Base-by-base conservation (phyloP, 2,888 invertebrate genomes). In the Dimorphilus gyrociliatus region DNA sequence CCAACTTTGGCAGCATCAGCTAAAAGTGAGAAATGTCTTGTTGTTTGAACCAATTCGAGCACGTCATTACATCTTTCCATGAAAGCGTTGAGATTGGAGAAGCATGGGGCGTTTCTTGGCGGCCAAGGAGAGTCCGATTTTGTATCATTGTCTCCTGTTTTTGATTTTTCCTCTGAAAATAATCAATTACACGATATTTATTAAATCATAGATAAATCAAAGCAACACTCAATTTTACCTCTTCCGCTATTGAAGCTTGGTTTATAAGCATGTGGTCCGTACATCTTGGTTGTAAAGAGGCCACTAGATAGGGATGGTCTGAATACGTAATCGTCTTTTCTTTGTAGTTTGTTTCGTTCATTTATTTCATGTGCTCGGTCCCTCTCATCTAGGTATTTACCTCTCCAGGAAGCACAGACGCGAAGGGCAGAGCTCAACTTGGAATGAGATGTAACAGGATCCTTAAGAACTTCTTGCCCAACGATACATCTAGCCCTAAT, bases 61-160 rank as follows among this genome's bases (percentile, higher is more conserved):
- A 60, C 59, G 46, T 61, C 61, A 41, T 60, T 61, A 38, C 61
- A 61, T 32, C 60, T 57, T 40, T 61, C 60, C 56, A 61, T 61
- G 40, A 60, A 60, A 27, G 46, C 49, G 39, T 60, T 61, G 16
- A 61, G 49, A 4, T 53, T 40, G 34, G 53, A 51, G 45, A 61
- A 61, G 28, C 56, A 54, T 4, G 53, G 47, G 12, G 57, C 56
- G 41, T 61, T 61, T 23, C 60, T 45, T 2, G 55, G 48, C 7
- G 61, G 61, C 61, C 61, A 61, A 2, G 55, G 53, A 34, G 55
- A 56, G 36, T 60, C 53, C 16, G 46, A 48, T 47, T 48, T 48
- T 17, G 60, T 39, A 25, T 55, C 52, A 25, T 54, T 53, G 17
- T 54, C 54, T 27, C 39, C 41, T 10, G 44, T 27, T 3, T 48